Conservation (phyloP, 2,888 invertebrate genomes). For the Ptychoptera contaminata region DNA sequence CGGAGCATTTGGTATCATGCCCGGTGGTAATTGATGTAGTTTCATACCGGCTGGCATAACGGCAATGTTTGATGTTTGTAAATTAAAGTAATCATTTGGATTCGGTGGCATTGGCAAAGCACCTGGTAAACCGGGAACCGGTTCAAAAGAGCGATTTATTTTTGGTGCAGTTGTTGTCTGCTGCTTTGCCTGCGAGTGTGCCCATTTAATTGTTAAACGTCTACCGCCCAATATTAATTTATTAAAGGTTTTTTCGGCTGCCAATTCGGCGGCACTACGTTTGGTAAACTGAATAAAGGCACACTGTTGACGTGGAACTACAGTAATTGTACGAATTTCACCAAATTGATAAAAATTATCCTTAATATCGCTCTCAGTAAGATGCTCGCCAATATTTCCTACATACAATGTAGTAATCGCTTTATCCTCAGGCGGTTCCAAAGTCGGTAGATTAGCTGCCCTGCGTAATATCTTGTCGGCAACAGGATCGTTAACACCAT, state of each 20-base stretch:
- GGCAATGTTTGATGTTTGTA: conserved; percentile 32
- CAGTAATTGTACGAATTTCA: conserved; percentile 84
- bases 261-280: conserved; percentile 77
- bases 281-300: conserved; percentile 95
- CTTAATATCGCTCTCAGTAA: conserved; percentile 78
- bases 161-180: conserved; percentile 34
- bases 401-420: conserved; percentile 93
- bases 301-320: conserved; percentile 87
- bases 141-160: conserved; percentile 41
- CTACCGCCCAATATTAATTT: conserved; percentile 70
- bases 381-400: conserved; percentile 81
- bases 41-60: conserved; percentile 31
- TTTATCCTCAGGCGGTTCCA: conserved; percentile 91
- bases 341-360: conserved; percentile 99
- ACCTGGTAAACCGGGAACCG: conserved; percentile 58
- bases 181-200: conserved; percentile 76
- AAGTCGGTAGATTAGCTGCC: conserved; percentile 82
- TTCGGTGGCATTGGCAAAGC: conserved; percentile 35
- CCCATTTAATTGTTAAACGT: conserved; percentile 96
- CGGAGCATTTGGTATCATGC: conserved; percentile 25
- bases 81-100: conserved; percentile 46
- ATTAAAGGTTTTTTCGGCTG: conserved; percentile 92
- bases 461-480: conserved; percentile 78
- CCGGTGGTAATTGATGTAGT: conserved; percentile 28
- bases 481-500: conserved; percentile 85